Conservation (phyloP, 1,140 invertebrate species). For the Pseudomyrmex cubaensis region DNA sequence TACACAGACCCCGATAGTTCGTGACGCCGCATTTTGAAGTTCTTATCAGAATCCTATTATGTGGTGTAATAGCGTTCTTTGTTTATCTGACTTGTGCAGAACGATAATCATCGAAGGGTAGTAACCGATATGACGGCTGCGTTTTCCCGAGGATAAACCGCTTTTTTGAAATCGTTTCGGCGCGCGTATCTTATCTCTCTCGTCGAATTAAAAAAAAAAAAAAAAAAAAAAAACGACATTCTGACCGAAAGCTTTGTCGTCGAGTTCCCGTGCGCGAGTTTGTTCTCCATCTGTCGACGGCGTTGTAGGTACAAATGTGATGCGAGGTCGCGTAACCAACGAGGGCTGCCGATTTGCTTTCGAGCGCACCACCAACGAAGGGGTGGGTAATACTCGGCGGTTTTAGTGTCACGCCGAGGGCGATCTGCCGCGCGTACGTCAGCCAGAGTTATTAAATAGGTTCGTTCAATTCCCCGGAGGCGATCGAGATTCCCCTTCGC, state of each 20-base stretch:
- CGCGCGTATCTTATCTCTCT: neutral
- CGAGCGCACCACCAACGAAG: constrained; percentile 26
- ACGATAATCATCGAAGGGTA: constrained; percentile 41
- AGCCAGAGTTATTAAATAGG: constrained; percentile 75
- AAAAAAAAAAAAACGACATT: neutral
- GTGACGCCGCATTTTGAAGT: constrained; percentile 50
- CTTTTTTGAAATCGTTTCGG: neutral
- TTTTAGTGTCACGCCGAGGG: constrained; percentile 68
- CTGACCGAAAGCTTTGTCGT: neutral
- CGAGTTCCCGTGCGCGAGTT: too few relatives aligned
- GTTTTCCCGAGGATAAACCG: neutral
- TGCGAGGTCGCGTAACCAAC: constrained; percentile 22
- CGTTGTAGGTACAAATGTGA: neutral
- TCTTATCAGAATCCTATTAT: constrained; percentile 58
- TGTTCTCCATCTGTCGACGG: too few relatives aligned
- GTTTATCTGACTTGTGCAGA: constrained; percentile 35
- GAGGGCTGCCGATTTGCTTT: constrained; percentile 52
- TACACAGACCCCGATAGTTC: constrained; percentile 34
- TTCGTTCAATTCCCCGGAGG: constrained; percentile 76
- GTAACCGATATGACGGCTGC: constrained; percentile 7
- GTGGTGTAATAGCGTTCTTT: constrained; percentile 42
- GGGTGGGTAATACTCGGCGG: constrained; percentile 22
- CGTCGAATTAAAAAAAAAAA: neutral
- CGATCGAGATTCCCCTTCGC: constrained; percentile 65
- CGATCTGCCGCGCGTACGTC: constrained; percentile 61